Evolutionary conservation across 2,113 vertebrate species (phyloP).

Genomic region (Chaetodon trifascialis): DNA sequence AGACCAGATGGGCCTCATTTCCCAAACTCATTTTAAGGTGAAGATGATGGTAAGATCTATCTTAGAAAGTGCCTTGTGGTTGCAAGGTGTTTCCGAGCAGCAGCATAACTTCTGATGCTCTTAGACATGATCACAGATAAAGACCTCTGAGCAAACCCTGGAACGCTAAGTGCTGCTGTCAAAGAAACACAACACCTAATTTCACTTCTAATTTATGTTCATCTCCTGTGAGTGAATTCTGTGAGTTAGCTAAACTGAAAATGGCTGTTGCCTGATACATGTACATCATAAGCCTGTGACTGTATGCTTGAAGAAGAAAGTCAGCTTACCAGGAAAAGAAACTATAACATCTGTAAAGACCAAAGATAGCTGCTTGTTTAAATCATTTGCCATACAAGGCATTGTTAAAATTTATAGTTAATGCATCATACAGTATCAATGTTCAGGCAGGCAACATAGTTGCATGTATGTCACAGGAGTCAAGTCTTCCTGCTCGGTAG

Average conservation of each 20-base stretch:
- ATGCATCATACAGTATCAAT: not conserved
- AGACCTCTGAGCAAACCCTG: not conserved
- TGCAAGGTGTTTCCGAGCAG: not conserved
- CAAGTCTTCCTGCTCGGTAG: too few species aligned
- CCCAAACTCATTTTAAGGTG: not conserved
- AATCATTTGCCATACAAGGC: not conserved
- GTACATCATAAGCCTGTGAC: not conserved
- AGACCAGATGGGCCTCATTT: not conserved
- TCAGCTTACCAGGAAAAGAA: not conserved
- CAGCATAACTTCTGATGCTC: not conserved
- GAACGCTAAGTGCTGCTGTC: not conserved
- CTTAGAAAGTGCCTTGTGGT: not conserved
- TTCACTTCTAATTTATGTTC: not conserved
- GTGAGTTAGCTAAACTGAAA: not conserved
- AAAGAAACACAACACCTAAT: not conserved
- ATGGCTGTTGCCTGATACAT: not conserved
- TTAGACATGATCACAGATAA: not conserved
- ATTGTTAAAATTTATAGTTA: not conserved
- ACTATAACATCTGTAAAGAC: not conserved
- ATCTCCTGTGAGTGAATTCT: not conserved
- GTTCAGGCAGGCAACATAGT: too few species aligned
- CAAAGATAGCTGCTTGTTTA: too few species aligned
- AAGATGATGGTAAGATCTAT: not conserved
- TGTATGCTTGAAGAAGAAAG: not conserved
- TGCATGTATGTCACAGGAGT: too few species aligned